A percentile compares a stretch with the other conserved stretches of the same genome.
phyloP scores from a whole-genome alignment of 1,140 invertebrate genomes.

The Microplitis demolitor region DNA sequence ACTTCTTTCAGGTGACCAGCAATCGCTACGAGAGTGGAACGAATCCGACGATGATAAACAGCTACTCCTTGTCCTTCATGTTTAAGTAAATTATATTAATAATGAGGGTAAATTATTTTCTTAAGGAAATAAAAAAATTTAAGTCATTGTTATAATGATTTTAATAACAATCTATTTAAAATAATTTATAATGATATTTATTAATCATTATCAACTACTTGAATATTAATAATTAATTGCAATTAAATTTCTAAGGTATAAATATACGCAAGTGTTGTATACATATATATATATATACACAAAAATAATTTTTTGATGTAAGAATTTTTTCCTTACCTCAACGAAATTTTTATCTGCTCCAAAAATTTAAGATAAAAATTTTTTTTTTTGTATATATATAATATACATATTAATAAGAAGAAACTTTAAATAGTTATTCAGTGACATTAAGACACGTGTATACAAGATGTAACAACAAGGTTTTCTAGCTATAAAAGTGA shows the following conservation, averaged over 20 bases:
- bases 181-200: no score
- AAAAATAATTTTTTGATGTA: no score
- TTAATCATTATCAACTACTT: no score
- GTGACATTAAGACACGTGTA: background rate
- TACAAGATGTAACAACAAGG: background rate
- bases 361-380: background rate
- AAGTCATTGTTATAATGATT: background rate
- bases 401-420: background rate
- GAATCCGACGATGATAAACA: slow-evolving; percentile 21
- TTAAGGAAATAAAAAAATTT: background rate
- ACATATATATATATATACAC: no score
- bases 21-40: slow-evolving; percentile 57
- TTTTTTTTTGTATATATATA: background rate
- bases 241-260: no score
- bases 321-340: no score
- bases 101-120: background rate
- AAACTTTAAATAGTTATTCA: background rate
- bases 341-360: no score
- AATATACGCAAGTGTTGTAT: no score
- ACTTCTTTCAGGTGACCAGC: slow-evolving; percentile 49
- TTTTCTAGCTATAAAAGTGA: slow-evolving; percentile 4
- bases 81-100: background rate
- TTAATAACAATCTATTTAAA: no score
- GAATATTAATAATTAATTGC: no score
- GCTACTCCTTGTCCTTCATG: slow-evolving; percentile 42